These are phyloP conservation scores for Montipora cactus DNA, from an alignment of 64 coral and sea anemone species.

Conservation along the genomic window DNA sequence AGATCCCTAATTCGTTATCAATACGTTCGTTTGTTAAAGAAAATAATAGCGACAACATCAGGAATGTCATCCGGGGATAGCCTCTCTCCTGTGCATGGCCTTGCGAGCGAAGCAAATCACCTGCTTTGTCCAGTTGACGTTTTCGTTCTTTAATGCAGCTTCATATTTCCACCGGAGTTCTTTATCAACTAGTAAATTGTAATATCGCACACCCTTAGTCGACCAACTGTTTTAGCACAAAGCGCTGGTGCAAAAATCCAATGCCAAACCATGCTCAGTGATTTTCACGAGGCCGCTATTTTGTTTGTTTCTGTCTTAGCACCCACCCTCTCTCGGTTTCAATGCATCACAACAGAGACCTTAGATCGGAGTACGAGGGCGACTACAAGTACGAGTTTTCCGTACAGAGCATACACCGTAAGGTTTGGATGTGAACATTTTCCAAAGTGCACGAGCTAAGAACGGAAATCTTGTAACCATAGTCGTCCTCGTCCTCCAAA, in stretches of 20 bases:
- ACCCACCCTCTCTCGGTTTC: no score
- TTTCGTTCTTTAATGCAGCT: conserved; percentile 45
- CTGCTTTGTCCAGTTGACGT: conserved; percentile 68
- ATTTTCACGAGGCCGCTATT: not conserved
- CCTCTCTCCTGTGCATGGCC: conserved; percentile 27
- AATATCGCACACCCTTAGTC: conserved; percentile 51
- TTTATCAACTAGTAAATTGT: conserved; percentile 5
- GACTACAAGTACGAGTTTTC: no score
- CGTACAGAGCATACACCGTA: no score
- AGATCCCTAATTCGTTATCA: no score
- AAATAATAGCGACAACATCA: conserved; percentile 13
- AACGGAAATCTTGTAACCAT: no score
- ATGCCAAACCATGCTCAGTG: conserved; percentile 6
- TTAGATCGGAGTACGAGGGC: no score
- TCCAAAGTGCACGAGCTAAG: no score
- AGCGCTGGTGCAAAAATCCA: conserved; percentile 54
- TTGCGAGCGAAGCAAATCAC: conserved; percentile 54
- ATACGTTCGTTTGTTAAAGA: no score
- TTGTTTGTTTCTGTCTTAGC: no score
- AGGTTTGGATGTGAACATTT: no score
- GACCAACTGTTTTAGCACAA: conserved; percentile 56
- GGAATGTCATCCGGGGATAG: conserved; percentile 45
- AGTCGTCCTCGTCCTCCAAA: no score
- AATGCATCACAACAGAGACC: no score
- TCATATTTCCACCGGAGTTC: conserved; percentile 60